Evolutionary conservation across 2,797 vertebrate genomes (phyloP).

Genomic region (Pogoniulus pusillus): DNA sequence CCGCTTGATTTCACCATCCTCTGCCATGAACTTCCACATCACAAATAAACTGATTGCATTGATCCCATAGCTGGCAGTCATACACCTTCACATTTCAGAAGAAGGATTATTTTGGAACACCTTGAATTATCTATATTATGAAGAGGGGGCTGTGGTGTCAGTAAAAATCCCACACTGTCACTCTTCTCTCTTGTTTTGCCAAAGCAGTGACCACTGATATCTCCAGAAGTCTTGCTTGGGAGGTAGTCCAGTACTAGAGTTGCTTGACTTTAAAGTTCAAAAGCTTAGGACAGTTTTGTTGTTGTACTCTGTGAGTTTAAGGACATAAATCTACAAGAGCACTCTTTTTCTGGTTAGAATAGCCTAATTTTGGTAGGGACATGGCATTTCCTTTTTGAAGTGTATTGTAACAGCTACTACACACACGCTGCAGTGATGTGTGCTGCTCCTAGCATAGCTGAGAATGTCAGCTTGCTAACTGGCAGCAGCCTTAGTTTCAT

Average conservation of each 20-base stretch:
- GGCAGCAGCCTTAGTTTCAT: conserved; percentile 11
- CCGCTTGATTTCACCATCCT: neutral
- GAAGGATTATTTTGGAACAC: neutral
- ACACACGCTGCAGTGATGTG: neutral
- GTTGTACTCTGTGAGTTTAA: neutral
- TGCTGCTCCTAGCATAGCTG: neutral
- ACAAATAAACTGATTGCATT: neutral
- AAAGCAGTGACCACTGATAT: neutral
- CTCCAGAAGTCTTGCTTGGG: neutral
- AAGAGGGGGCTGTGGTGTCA: neutral
- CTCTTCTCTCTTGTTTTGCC: neutral
- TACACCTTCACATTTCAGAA: neutral
- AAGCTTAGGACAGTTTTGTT: neutral
- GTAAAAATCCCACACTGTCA: neutral
- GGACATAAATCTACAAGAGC: neutral
- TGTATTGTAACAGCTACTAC: neutral
- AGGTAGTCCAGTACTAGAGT: neutral
- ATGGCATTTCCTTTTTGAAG: conserved; percentile 7
- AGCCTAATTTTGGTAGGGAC: neutral
- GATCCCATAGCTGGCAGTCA: neutral
- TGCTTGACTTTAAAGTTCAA: neutral
- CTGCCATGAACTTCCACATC: neutral
- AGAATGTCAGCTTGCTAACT: conserved; percentile 28
- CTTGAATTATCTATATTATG: neutral
- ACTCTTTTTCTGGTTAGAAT: neutral